Base-by-base conservation (phyloP, 1,140 invertebrate species). In the Asobara japonica region DNA sequence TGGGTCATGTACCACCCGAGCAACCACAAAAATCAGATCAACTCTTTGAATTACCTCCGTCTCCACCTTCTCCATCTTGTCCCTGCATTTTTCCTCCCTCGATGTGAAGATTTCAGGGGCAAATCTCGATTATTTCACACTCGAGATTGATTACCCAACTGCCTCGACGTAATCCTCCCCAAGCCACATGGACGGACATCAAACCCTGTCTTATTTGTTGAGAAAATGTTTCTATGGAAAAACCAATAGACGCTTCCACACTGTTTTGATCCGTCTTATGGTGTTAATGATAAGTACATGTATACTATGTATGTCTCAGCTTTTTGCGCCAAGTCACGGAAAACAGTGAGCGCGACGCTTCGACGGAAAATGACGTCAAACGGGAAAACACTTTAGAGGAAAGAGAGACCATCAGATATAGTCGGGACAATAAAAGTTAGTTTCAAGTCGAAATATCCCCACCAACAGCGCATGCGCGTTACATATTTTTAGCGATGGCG, bases 51-150 rank as follows among this genome's bases (percentile, higher is more conserved):
- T 74, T 69, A 74, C 73, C 73, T 65, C 73, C 69, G 41, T 74
- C 73, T 38, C 27, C 69, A 60, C 45, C 73, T 31, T 74, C 73
- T 38, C 38, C 65, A 29, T 74, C 73, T 56, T 71, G 69, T 13
- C 65, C 66, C 65, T 71, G 29, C 73, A 74, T 74, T 31, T 69
- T 72, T 36, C 27, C 13, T 3, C 10, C 13, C 25, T 62, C 13
- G 16, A 31, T 5, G 3, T 3, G 0, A 3, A 30, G n/a, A 62
- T 30, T 31, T 62, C n/a, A 30, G 27, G 29, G 10, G 2, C 13
- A 3, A 62, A 33, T 3, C 5, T 4, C 10, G 10, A 6, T 62
- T 62, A 60, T 27, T 27, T 25, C 27, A 7, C 20, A 60, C 51
- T 45, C 10, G 22, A 56, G 22, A 56, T 22, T 56, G 51, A 56